Conservation (phyloP, 2,888 invertebrate species). For the Lasius platythorax region DNA sequence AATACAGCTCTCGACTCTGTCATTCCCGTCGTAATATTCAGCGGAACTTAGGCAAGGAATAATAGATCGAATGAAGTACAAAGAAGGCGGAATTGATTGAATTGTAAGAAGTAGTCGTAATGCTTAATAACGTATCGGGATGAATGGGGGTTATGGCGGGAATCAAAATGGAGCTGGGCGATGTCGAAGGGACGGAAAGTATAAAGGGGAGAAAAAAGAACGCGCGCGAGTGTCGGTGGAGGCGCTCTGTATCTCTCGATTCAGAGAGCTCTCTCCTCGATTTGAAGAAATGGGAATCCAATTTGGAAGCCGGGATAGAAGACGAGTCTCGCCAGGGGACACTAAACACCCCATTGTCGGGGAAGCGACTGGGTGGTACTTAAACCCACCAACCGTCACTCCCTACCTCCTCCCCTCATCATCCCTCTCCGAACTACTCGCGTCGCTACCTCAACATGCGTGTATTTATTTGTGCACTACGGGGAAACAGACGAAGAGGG, state of each 20-base stretch:
- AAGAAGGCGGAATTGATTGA: conserved; percentile 35
- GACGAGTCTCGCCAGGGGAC: conserved; percentile 61
- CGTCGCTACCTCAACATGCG: conserved; percentile 25
- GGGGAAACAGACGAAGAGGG: conserved; percentile 4
- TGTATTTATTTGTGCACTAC: conserved; percentile 57
- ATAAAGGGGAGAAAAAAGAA: conserved; percentile 32
- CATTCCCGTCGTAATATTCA: conserved; percentile 2
- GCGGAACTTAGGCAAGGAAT: conserved; percentile 6
- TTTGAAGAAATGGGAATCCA: conserved; percentile 80
- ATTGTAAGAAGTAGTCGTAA: conserved; percentile 34
- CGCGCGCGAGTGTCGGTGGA: conserved; percentile 35
- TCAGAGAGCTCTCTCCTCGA: conserved; percentile 68
- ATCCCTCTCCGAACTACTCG: neutral
- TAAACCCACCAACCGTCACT: conserved; percentile 61
- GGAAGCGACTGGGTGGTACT: conserved; percentile 73
- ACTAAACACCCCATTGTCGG: conserved; percentile 78
- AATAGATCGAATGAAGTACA: conserved; percentile 26
- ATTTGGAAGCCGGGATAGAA: conserved; percentile 70
- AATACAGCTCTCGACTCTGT: conserved; percentile 12
- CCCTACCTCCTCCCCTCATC: neutral
- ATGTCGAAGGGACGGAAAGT: conserved; percentile 14
- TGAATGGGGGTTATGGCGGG: conserved; percentile 21
- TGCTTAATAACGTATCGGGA: conserved; percentile 40
- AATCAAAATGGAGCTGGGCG: conserved; percentile 32
- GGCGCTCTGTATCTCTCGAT: conserved; percentile 30